Evolutionary conservation across 2,888 invertebrate genomes (phyloP).

Genomic region (Cryptus armator): DNA sequence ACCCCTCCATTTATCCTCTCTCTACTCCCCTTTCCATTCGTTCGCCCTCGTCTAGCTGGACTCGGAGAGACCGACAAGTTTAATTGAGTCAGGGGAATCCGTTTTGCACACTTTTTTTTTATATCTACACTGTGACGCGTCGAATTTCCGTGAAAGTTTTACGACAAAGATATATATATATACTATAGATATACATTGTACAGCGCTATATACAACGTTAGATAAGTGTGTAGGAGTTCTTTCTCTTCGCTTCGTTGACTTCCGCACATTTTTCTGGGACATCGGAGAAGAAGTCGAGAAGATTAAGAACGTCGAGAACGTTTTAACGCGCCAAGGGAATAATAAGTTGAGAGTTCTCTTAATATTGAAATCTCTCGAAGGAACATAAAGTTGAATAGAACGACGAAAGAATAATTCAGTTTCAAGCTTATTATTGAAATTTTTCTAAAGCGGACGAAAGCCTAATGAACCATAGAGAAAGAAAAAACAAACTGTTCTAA

Average conservation of each 20-base stretch:
- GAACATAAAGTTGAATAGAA: background rate
- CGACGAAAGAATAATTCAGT: constrained; percentile 20
- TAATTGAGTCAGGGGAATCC: constrained; percentile 75
- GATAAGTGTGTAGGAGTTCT: constrained; percentile 38
- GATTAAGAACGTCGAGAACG: constrained; percentile 47
- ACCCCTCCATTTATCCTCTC: constrained; percentile 26
- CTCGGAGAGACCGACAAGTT: constrained; percentile 70
- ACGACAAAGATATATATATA: constrained; percentile 53
- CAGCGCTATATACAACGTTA: constrained; percentile 23
- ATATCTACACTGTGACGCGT: constrained; percentile 56
- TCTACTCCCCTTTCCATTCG: constrained; percentile 13
- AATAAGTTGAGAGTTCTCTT: constrained; percentile 35
- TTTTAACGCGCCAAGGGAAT: constrained; percentile 24
- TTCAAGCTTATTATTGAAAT: background rate
- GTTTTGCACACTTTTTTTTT: constrained; percentile 71
- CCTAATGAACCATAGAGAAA: background rate
- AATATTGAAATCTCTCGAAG: constrained; percentile 42
- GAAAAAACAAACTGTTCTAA: background rate
- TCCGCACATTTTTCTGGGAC: constrained; percentile 39
- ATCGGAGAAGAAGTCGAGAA: constrained; percentile 26
- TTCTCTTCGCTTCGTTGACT: constrained; percentile 45
- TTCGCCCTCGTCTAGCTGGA: constrained; percentile 52
- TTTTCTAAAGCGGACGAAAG: constrained; percentile 1
- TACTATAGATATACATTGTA: constrained; percentile 12
- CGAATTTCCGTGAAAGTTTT: constrained; percentile 69